Conservation (phyloP, 2,113 vertebrate genomes). For the Pseudopodoces humilis region DNA sequence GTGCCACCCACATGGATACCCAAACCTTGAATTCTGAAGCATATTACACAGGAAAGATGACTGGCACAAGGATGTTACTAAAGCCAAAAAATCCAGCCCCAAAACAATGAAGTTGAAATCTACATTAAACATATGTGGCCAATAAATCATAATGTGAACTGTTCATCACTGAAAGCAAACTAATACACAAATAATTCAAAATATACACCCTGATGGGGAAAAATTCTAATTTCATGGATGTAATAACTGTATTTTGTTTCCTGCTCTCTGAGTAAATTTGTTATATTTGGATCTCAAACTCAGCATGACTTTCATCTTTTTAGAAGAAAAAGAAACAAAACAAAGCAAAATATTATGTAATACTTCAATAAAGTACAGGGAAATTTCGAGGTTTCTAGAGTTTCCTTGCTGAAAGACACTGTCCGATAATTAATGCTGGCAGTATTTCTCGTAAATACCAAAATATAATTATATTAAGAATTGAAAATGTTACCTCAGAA, state of each 20-base stretch:
- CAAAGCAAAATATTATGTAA: not conserved
- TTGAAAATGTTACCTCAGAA: not conserved
- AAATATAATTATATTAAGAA: not conserved
- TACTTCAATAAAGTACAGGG: not conserved
- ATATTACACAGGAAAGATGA: not conserved
- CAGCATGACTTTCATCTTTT: not conserved
- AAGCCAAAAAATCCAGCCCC: fast-evolving
- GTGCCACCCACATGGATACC: not conserved
- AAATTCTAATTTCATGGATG: not conserved
- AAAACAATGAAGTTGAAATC: not conserved
- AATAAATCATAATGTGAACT: not conserved
- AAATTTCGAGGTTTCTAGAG: conserved; percentile 21
- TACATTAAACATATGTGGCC: not conserved
- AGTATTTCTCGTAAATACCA: not conserved
- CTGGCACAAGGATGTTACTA: not conserved
- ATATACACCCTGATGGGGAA: not conserved
- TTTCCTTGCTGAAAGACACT: not conserved
- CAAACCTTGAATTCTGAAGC: not conserved
- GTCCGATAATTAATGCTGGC: not conserved
- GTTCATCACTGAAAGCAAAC: not conserved
- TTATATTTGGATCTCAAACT: conserved; percentile 14
- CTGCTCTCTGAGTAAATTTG: not conserved
- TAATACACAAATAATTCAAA: not conserved
- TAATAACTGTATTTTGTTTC: not conserved
- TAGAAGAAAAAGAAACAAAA: not conserved